Conservation (phyloP, 2,888 invertebrate species). For the Drosophila koepferae region DNA sequence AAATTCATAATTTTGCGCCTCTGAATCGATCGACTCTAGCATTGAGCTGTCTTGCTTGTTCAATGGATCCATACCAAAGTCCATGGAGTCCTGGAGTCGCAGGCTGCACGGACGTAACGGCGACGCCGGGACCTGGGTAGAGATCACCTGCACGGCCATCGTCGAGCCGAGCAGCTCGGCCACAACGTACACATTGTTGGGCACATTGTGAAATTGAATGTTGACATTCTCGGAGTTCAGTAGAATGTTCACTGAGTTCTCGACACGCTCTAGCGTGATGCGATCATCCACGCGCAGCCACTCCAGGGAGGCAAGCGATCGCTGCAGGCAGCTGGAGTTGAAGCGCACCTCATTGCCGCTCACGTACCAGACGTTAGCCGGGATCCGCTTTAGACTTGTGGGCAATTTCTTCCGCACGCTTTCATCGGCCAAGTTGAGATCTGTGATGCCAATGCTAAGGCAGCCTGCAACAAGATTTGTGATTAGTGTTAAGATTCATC, state of each 20-base stretch:
- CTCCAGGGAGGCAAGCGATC: constrained; percentile 89
- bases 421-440: constrained; percentile 88
- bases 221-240: constrained; percentile 94
- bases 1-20: constrained; percentile 88
- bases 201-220: constrained; percentile 90
- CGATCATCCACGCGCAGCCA: constrained; percentile 93
- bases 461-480: constrained; percentile 87
- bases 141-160: constrained; percentile 91
- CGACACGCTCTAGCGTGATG: constrained; percentile 90
- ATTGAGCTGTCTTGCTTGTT: constrained; percentile 85
- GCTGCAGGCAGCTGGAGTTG: constrained; percentile 88
- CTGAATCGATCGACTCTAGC: constrained; percentile 85
- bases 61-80: constrained; percentile 87
- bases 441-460: constrained; percentile 92
- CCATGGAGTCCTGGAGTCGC: constrained; percentile 87
- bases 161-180: constrained; percentile 93
- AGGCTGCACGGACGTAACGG: constrained; percentile 85
- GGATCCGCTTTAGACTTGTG: constrained; percentile 88
- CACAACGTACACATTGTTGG: constrained; percentile 93
- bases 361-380: constrained; percentile 87
- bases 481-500: no score
- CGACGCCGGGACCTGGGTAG: constrained; percentile 86
- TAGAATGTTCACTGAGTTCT: constrained; percentile 89
- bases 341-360: constrained; percentile 89
- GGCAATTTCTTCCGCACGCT: constrained; percentile 89